These are phyloP conservation scores for Heterotis niloticus DNA, from an alignment of 2,113 vertebrate species.

Conservation along the genomic window DNA sequence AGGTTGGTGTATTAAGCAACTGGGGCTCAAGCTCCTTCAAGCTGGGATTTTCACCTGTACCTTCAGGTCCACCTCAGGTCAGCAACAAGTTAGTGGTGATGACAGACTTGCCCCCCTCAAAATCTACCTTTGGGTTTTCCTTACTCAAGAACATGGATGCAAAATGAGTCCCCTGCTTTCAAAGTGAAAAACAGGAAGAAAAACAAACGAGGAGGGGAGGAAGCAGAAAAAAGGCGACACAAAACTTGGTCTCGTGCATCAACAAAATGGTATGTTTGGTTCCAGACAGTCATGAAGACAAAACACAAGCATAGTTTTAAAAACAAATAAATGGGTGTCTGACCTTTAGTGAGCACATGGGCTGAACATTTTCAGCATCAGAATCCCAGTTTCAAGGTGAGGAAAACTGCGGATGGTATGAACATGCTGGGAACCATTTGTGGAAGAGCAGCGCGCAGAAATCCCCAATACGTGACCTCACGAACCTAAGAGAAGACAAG, in stretches of 20 bases:
- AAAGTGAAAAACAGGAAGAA: neutral
- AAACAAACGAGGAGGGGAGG: neutral
- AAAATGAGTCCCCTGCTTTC: neutral
- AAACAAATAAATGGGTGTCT: neutral
- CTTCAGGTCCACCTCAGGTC: neutral
- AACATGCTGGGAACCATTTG: neutral
- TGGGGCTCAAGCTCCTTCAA: neutral
- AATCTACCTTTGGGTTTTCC: neutral
- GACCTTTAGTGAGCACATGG: neutral
- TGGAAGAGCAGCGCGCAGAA: neutral
- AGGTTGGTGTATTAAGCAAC: too few species aligned
- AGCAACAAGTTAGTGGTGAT: neutral
- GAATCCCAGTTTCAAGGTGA: neutral
- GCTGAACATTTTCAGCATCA: neutral
- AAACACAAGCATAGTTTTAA: neutral
- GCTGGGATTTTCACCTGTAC: neutral
- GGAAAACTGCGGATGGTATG: neutral
- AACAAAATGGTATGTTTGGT: neutral
- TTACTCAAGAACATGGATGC: neutral
- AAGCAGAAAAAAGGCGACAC: neutral
- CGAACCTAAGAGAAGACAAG: too few species aligned
- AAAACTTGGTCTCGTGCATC: neutral
- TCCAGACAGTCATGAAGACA: neutral
- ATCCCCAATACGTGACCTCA: too few species aligned
- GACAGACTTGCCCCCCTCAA: neutral